These are phyloP conservation scores for Mimumesa dahlbomi DNA, from an alignment of 2,888 invertebrate species.

Conservation along the genomic window DNA sequence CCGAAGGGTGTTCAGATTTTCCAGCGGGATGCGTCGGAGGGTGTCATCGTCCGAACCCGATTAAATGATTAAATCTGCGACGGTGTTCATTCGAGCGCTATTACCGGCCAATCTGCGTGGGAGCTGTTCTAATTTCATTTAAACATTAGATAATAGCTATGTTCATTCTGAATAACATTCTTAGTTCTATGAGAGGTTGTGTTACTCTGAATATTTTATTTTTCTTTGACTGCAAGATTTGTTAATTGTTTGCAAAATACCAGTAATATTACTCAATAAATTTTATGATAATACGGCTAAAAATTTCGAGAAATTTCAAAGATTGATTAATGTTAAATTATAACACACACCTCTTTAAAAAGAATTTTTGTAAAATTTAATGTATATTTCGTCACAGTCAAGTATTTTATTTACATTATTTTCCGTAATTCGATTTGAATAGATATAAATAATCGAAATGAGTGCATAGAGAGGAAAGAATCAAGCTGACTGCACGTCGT, in stretches of 20 bases:
- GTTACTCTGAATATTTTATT: neutral
- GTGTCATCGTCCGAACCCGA: slow-evolving; percentile 64
- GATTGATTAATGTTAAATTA: too few species aligned
- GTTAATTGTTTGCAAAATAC: too few species aligned
- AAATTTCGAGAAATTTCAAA: too few species aligned
- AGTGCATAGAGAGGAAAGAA: slow-evolving; percentile 20
- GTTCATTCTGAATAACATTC: neutral
- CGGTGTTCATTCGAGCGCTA: slow-evolving; percentile 72
- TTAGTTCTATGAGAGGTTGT: neutral
- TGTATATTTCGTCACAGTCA: too few species aligned
- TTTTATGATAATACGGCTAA: too few species aligned
- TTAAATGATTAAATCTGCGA: slow-evolving; percentile 63
- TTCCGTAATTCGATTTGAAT: too few species aligned
- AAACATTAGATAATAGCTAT: neutral
- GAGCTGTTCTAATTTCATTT: slow-evolving; percentile 53
- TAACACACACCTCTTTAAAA: too few species aligned
- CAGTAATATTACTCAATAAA: too few species aligned
- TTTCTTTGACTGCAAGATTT: too few species aligned
- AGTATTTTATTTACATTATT: too few species aligned
- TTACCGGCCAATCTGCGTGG: slow-evolving; percentile 76
- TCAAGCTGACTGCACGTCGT: slow-evolving; percentile 14
- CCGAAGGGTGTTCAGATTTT: slow-evolving; percentile 61
- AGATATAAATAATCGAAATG: too few species aligned
- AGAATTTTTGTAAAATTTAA: too few species aligned
- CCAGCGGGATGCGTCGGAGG: slow-evolving; percentile 52